Conservation (phyloP, 2,888 invertebrate genomes). For the Drosophila infuscata region DNA sequence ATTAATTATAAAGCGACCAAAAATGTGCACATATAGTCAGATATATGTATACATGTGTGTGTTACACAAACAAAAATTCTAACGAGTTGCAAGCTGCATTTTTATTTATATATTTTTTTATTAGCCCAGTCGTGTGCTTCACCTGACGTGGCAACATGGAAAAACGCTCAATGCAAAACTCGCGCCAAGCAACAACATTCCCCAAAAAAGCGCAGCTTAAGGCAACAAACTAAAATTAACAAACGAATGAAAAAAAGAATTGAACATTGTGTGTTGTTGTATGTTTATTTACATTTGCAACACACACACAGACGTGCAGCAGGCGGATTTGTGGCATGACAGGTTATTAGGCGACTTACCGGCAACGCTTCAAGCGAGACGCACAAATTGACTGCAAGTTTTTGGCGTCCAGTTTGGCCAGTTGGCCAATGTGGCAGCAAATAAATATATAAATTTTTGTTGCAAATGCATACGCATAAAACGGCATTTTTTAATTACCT, state of each 20-base stretch:
- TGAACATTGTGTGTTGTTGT: slow-evolving; percentile 63
- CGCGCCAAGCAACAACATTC: slow-evolving; percentile 67
- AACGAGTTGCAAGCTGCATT: slow-evolving; percentile 55
- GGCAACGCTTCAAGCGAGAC: slow-evolving; percentile 67
- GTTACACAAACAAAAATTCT: slow-evolving; percentile 58
- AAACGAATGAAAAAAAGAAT: slow-evolving; percentile 33
- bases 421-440: slow-evolving; percentile 40
- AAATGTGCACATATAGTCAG: slow-evolving; percentile 41
- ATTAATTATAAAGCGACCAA: slow-evolving; percentile 69
- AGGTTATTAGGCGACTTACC: slow-evolving; percentile 82
- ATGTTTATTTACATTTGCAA: slow-evolving; percentile 68
- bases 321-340: slow-evolving; percentile 80
- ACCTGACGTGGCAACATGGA: slow-evolving; percentile 73
- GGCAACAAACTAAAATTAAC: slow-evolving; percentile 31
- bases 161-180: slow-evolving; percentile 72
- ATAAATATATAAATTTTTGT: slow-evolving; percentile 52
- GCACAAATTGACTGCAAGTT: slow-evolving; percentile 69
- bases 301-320: slow-evolving; percentile 30
- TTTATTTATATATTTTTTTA: slow-evolving; percentile 2
- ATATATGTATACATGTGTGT: slow-evolving; percentile 22
- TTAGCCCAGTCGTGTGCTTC: slow-evolving; percentile 57
- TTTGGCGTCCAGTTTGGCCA: slow-evolving; percentile 68
- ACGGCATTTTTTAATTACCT: slow-evolving; percentile 54
- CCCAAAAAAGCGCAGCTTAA: slow-evolving; percentile 48
- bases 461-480: slow-evolving; percentile 44